Conservation (phyloP, 1,140 invertebrate genomes). For the Mylabris phalerata region DNA sequence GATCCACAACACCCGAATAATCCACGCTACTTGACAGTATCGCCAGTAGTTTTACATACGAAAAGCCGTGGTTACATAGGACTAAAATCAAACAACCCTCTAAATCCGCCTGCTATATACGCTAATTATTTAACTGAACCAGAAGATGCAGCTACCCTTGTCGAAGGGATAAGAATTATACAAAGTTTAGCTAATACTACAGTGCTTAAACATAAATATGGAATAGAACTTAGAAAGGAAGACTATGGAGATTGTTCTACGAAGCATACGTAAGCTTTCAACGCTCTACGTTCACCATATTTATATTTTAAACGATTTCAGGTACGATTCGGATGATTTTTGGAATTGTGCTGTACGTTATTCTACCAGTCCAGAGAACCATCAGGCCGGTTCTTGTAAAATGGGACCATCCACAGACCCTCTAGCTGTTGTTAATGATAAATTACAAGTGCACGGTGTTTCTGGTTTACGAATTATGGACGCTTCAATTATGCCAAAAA, state of each 20-base stretch:
- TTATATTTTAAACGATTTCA: constrained; percentile 36
- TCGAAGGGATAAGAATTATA: constrained; percentile 57
- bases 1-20: constrained; percentile 41
- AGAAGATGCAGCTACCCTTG: constrained; percentile 63
- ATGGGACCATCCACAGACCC: constrained; percentile 67
- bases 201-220: constrained; percentile 63
- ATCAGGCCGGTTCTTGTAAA: constrained; percentile 75
- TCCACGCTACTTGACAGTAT: constrained; percentile 52
- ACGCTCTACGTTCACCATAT: background rate
- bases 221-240: constrained; percentile 49
- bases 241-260: constrained; percentile 35
- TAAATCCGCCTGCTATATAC: constrained; percentile 71
- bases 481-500: constrained; percentile 70
- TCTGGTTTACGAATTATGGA: constrained; percentile 66
- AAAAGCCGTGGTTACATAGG: constrained; percentile 72
- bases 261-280: constrained; percentile 41
- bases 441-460: constrained; percentile 63
- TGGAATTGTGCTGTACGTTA: constrained; percentile 72
- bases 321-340: constrained; percentile 69
- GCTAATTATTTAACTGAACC: constrained; percentile 75
- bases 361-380: constrained; percentile 74
- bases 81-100: constrained; percentile 67
- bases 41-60: constrained; percentile 66
- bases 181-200: constrained; percentile 61
- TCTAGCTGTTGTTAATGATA: constrained; percentile 62